Evolutionary conservation across 2,113 vertebrate species (phyloP).

Genomic region (Speoplatyrhinus poulsoni): DNA sequence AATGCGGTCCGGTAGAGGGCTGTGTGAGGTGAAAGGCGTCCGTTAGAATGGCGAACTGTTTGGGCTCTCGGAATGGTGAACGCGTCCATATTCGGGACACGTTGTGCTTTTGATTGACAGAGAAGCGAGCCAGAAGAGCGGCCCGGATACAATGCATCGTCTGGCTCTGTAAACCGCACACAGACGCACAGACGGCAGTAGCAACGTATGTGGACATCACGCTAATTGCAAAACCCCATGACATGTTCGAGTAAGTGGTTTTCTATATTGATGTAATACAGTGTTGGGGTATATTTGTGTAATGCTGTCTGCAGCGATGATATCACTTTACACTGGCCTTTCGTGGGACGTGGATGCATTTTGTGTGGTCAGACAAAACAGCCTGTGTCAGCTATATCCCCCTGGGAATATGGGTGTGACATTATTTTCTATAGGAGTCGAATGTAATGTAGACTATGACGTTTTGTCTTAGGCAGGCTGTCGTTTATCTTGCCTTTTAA

Average conservation of each 20-base stretch:
- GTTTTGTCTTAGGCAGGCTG: background rate
- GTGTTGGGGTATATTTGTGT: background rate
- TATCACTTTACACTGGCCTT: background rate
- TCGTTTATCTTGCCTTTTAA: background rate
- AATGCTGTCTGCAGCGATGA: background rate
- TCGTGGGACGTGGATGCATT: background rate
- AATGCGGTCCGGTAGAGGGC: slow-evolving; percentile 41
- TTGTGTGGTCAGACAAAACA: slow-evolving; percentile 1
- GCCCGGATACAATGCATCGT: slow-evolving; percentile 28
- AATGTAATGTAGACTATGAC: background rate
- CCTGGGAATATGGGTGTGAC: background rate
- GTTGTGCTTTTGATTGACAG: slow-evolving; percentile 5
- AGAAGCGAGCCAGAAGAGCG: slow-evolving; percentile 23
- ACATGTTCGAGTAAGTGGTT: slow-evolving; percentile 81
- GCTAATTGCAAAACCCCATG: slow-evolving; percentile 61
- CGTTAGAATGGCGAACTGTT: slow-evolving; percentile 34
- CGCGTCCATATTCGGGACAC: background rate
- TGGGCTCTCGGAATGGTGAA: background rate
- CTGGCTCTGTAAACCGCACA: slow-evolving; percentile 28
- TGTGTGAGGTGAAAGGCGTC: slow-evolving; percentile 28
- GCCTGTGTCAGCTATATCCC: background rate
- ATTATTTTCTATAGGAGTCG: background rate
- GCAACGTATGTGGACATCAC: slow-evolving; percentile 25
- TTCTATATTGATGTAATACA: background rate
- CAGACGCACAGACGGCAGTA: slow-evolving; percentile 23